Evolutionary conservation across 2,797 vertebrate species (phyloP), one percentile per base, ranked within the genome.

Genomic region (Tangara arthus): DNA sequence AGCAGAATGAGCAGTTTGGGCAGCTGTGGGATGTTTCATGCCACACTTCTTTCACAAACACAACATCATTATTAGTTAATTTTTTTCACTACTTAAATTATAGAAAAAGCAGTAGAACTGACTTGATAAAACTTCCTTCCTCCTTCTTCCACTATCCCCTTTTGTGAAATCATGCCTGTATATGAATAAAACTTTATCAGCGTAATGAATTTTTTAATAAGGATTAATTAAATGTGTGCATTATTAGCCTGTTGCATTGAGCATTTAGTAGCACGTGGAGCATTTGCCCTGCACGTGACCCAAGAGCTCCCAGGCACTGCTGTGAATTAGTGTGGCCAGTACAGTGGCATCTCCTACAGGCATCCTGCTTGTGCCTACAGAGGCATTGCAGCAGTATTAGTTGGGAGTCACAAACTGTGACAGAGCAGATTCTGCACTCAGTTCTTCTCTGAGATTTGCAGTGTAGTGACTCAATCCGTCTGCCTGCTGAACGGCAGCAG

Each of bases 321-420:
- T 2, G 2, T 22, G 72, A 64, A 72, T 13, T 7, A 2, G 3
- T 0, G 22, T 55, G 84, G 75, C 24, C 27, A 23, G 4, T 0
- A 2, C 42, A n/a, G 24, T 20, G 57, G 4, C 42, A 14, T 37
- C 61, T n/a, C n/a, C n/a, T 68, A 6, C 69, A 37, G 23, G 11
- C 22, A 20, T 64, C 82, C 69, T 60, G 46, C 44, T 83, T 9
- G 0, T 52, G 52, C 49, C 27, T 42, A 9, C 35, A 27, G 18
- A 27, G 28, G 4, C n/a, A 21, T 77, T 85, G 53, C 57, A 44
- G 2, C 17, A 47, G 18, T 26, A 8, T 55, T 42, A 47, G 39
- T 4, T 70, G 28, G 60, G 44, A 57, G 44, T 42, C 47, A 4
- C 22, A 75, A 57, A 57, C 75, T 56, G 37, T 50, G 42, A 42